Evolutionary conservation across 2,888 invertebrate species (phyloP).

Genomic region (Torymus texanus): DNA sequence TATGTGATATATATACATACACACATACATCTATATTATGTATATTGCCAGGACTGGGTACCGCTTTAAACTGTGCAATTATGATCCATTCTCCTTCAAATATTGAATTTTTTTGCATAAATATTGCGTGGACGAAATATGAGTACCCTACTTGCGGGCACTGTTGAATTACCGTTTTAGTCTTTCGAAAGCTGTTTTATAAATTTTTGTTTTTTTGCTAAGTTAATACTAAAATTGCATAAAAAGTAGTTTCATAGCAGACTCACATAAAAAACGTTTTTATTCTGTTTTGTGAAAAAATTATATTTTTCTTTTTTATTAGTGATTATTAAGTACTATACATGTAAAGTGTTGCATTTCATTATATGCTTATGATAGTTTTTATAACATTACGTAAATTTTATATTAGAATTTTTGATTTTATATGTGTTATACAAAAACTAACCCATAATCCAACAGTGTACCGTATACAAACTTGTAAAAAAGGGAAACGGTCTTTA

Average conservation of each 20-base stretch:
- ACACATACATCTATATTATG: constrained; percentile 7
- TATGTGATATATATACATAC: not conserved
- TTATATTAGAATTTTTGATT: not conserved
- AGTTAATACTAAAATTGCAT: not conserved
- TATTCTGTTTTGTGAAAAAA: too few relatives aligned
- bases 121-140: constrained; percentile 16
- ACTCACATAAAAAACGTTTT: too few relatives aligned
- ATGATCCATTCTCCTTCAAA: constrained; percentile 7
- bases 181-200: not conserved
- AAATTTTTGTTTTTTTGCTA: not conserved
- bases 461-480: not conserved
- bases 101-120: constrained; percentile 12
- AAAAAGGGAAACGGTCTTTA: too few relatives aligned
- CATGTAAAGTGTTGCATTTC: too few relatives aligned
- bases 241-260: not conserved
- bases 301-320: too few relatives aligned
- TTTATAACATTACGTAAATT: too few relatives aligned
- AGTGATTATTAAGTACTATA: too few relatives aligned
- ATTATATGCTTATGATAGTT: too few relatives aligned
- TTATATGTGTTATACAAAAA: not conserved
- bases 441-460: constrained; percentile 1
- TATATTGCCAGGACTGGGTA: constrained; percentile 17
- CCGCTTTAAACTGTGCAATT: not conserved
- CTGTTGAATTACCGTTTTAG: constrained; percentile 10
- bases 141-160: not conserved